A percentile compares a stretch with the other conserved stretches of the same genome.
phyloP scores from a whole-genome alignment of 2,113 vertebrate genomes.

The Phrynosoma platyrhinos region DNA sequence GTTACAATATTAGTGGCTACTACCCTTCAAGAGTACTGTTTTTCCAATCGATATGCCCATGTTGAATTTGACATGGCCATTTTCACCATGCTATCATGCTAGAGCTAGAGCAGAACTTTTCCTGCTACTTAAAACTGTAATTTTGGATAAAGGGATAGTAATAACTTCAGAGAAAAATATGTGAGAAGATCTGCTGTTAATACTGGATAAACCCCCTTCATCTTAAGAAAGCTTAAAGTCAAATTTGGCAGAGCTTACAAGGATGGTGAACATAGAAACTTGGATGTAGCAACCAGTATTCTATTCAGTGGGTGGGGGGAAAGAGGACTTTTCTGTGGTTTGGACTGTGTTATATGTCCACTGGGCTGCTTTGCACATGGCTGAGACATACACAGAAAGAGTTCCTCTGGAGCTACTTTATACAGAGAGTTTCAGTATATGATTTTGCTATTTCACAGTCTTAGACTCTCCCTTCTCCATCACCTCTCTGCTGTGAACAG shows the following conservation, averaged over 20 bases:
- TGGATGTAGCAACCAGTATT: conserved; percentile 46
- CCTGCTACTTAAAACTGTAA: conserved; percentile 51
- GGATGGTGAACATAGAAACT: conserved; percentile 64
- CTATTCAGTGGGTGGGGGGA: neutral
- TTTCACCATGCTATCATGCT: conserved; percentile 32
- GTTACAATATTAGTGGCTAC: neutral
- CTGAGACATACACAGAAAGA: neutral
- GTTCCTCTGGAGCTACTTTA: conserved; percentile 34
- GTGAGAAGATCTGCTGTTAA: conserved; percentile 69
- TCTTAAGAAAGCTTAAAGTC: conserved; percentile 73
- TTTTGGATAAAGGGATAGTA: conserved; percentile 63
- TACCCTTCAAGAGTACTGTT: neutral
- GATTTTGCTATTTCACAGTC: conserved; percentile 49
- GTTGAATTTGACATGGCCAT: conserved; percentile 13
- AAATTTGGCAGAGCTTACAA: conserved; percentile 76
- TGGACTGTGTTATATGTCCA: conserved; percentile 42
- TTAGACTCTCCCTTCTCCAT: conserved; percentile 10
- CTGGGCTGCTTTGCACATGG: conserved; percentile 7
- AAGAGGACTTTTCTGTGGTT: neutral
- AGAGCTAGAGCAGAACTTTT: conserved; percentile 47
- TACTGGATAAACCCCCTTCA: conserved; percentile 73
- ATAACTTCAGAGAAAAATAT: conserved; percentile 54
- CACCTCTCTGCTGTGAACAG: neutral
- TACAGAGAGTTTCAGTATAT: conserved; percentile 47
- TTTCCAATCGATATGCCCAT: neutral